Evolutionary conservation across 2,797 vertebrate species (phyloP), one percentile per base, ranked within the genome.

Genomic region (Pangasius macronema): DNA sequence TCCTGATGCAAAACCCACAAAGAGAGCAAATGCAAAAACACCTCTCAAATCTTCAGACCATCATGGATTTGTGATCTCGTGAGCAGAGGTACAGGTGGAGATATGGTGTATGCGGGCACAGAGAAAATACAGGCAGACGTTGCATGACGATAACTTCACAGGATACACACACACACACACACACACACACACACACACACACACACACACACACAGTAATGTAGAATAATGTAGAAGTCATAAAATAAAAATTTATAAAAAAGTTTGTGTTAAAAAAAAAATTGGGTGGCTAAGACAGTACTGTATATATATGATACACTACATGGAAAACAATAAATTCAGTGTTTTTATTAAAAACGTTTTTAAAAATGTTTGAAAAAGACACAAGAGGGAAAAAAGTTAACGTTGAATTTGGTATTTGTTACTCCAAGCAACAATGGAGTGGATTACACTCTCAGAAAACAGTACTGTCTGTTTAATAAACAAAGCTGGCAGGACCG

Each of bases 401-500:
- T 51, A 53, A 2, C 9, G 6, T 22, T 53, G 27, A 16, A 53
- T 57, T 3, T 3, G 14, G 6, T 76, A 55, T 22, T 77, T 20
- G 22, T 61, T 63, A 81, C 33, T 61, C 33, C 24, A 81, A 61
- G 36, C 24, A 61, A 59, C 61, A 51, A 20, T 10, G 24, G 7
- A 61, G 59, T 18, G 80, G 57, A 57, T 27, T 46, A 61, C 36
- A 2, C 51, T 51, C 30, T 59, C n/a, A 46, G 51, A 82, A 57
- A 80, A 73, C 53, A 49, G 80, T 61, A 46, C 11, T 68, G 42
- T 86, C 30, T 30, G 75, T 55, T 33, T 51, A 57, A 73, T 84
- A 68, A 55, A 83, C 70, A 36, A 76, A 81, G 33, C 55, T 36
- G 39, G 59, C 87, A 84, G 51, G 72, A 77, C 76, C 61, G 39